phyloP scores from a whole-genome alignment of 2,797 vertebrate genomes.

The Buceros bicornis region DNA sequence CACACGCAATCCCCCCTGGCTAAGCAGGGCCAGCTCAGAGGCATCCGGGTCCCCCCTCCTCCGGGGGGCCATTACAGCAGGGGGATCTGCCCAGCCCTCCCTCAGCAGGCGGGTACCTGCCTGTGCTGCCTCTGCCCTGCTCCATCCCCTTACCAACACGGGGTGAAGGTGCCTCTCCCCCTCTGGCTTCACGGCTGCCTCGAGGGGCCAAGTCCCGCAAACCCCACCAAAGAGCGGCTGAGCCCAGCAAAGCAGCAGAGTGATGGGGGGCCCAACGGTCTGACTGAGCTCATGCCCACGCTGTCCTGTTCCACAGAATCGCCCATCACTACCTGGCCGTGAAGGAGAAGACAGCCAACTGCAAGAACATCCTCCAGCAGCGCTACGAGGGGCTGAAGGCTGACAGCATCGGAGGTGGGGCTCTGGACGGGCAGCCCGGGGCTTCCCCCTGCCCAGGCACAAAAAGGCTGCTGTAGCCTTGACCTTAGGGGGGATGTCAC shows the following conservation, averaged over 20 bases:
- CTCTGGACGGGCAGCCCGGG: background rate
- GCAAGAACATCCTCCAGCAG: slow-evolving; percentile 82
- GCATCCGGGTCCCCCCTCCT: background rate
- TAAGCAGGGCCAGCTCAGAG: background rate
- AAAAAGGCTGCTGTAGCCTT: background rate
- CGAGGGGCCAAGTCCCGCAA: background rate
- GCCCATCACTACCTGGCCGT: slow-evolving; percentile 81
- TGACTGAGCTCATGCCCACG: accelerated
- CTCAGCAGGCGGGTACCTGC: background rate
- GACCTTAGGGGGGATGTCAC: background rate
- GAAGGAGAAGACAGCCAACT: slow-evolving; percentile 86
- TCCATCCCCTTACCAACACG: accelerated
- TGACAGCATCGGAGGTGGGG: slow-evolving; percentile 79
- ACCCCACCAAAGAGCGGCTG: background rate
- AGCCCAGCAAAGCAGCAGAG: no score
- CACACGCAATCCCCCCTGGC: background rate
- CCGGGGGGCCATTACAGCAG: accelerated
- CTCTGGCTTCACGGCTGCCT: background rate
- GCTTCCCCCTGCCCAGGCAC: background rate
- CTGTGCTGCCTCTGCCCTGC: background rate
- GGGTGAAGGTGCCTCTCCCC: background rate
- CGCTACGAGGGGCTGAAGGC: slow-evolving; percentile 86
- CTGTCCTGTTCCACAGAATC: slow-evolving; percentile 78
- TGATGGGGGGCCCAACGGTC: background rate
- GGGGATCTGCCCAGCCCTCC: background rate